Percentiles rank a stretch among this genome's conserved stretches.
Conservation (phyloP, 2,113 vertebrate genomes). For the Notothenia rossii region DNA sequence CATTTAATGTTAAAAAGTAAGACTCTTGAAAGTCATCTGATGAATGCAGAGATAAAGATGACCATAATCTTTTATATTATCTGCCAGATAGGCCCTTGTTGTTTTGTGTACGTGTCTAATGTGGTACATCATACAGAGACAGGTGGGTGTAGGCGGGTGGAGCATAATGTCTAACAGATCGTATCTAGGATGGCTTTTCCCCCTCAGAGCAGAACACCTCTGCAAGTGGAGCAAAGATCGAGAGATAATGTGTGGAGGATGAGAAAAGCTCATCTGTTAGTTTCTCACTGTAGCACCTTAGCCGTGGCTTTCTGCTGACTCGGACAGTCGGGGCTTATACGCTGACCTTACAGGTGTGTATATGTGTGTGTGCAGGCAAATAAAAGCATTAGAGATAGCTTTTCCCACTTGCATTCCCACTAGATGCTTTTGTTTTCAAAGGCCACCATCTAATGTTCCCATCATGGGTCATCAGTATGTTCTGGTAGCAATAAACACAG, state of each 20-base stretch:
- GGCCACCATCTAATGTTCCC: constrained; percentile 15
- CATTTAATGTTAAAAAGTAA: neutral
- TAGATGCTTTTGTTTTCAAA: constrained; percentile 37
- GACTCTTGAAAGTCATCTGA: constrained; percentile 32
- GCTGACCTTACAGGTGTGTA: constrained; percentile 58
- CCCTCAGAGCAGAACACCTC: constrained; percentile 46
- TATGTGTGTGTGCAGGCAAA: constrained; percentile 20
- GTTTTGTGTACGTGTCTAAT: constrained; percentile 31
- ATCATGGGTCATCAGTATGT: constrained; percentile 9
- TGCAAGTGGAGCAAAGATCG: constrained; percentile 51
- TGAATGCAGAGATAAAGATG: constrained; percentile 27
- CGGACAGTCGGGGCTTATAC: constrained; percentile 1
- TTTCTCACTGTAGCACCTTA: constrained; percentile 51
- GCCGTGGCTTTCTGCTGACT: constrained; percentile 51
- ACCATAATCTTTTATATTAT: constrained; percentile 34
- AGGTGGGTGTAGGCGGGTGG: constrained; percentile 12
- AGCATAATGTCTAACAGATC: constrained; percentile 15
- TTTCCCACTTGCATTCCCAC: constrained; percentile 30
- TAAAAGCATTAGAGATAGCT: constrained; percentile 20
- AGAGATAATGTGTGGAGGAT: constrained; percentile 58
- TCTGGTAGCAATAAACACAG: constrained; percentile 38
- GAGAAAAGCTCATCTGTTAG: constrained; percentile 52
- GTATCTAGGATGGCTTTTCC: constrained; percentile 45
- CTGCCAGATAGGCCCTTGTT: constrained; percentile 23
- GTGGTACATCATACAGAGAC: constrained; percentile 25